phyloP scores from a whole-genome alignment of 2,888 invertebrate species.

The Eilema sororculum region DNA sequence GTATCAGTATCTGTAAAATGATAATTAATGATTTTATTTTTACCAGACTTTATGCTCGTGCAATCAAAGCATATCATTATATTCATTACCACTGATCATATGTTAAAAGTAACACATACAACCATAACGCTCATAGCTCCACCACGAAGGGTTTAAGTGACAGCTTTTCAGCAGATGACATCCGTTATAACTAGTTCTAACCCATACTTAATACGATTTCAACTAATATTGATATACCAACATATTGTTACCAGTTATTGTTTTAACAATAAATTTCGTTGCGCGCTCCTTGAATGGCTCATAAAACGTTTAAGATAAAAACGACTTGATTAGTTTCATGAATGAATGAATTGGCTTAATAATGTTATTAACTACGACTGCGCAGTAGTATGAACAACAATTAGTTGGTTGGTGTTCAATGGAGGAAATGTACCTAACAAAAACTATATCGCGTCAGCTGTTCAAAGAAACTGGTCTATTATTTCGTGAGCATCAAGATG shows the following conservation, averaged over 20 bases:
- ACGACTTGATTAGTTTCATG: conserved; percentile 48
- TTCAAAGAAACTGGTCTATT: background rate
- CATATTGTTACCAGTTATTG: conserved; percentile 35
- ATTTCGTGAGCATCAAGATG: no score
- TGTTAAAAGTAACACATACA: no score
- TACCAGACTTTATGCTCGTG: no score
- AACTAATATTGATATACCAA: conserved; percentile 31
- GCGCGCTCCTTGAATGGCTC: conserved; percentile 29
- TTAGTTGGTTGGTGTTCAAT: conserved; percentile 21
- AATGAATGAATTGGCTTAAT: conserved; percentile 44
- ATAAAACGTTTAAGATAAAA: conserved; percentile 48
- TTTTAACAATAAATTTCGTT: conserved; percentile 35
- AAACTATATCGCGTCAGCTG: background rate
- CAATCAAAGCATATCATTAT: no score
- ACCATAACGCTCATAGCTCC: no score
- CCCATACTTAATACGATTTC: conserved; percentile 18
- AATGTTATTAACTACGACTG: conserved; percentile 24
- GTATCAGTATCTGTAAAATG: no score
- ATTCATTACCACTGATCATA: no score
- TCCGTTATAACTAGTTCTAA: background rate
- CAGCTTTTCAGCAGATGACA: background rate
- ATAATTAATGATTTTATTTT: no score
- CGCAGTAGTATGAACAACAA: conserved; percentile 34
- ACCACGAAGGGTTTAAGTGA: background rate
- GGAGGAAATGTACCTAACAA: background rate